Conservation (phyloP, 2,888 invertebrate species). For the Agrotis segetum region DNA sequence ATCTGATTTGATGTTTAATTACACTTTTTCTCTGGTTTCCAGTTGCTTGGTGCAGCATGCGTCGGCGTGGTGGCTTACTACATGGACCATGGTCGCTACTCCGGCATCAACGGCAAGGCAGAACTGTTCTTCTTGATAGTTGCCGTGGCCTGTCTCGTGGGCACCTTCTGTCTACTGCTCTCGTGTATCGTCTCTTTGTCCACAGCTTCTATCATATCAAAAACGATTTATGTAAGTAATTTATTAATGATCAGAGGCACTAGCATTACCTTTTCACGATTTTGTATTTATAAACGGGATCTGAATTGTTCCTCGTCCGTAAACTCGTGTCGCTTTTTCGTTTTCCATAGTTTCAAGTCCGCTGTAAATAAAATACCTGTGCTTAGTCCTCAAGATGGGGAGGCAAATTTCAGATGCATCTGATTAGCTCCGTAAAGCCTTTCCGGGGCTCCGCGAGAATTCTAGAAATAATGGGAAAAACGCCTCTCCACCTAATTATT, state of each 20-base stretch:
- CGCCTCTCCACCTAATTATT: no score
- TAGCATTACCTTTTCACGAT: no score
- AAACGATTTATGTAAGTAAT: conserved; percentile 94
- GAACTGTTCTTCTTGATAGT: conserved; percentile 94
- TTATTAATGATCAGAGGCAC: neutral
- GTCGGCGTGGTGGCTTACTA: conserved; percentile 94
- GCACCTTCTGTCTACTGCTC: conserved; percentile 94
- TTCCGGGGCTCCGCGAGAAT: no score
- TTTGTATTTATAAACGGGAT: no score
- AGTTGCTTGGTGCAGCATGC: conserved; percentile 95
- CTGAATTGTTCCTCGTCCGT: no score
- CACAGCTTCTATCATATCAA: conserved; percentile 95
- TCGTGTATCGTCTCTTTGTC: conserved; percentile 95
- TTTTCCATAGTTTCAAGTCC: no score
- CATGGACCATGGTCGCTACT: conserved; percentile 70
- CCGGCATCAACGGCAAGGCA: conserved; percentile 82
- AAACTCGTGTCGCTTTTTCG: no score
- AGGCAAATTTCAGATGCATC: no score
- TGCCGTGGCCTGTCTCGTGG: conserved; percentile 94
- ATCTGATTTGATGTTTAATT: neutral
- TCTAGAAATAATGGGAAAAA: no score
- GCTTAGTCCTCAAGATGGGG: no score
- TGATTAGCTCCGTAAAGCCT: no score
- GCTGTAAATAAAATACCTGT: no score
- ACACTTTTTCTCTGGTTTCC: conserved; percentile 72